These are phyloP conservation scores for Dasypogon diadema DNA, from an alignment of 2,888 invertebrate genomes.

Conservation along the genomic window DNA sequence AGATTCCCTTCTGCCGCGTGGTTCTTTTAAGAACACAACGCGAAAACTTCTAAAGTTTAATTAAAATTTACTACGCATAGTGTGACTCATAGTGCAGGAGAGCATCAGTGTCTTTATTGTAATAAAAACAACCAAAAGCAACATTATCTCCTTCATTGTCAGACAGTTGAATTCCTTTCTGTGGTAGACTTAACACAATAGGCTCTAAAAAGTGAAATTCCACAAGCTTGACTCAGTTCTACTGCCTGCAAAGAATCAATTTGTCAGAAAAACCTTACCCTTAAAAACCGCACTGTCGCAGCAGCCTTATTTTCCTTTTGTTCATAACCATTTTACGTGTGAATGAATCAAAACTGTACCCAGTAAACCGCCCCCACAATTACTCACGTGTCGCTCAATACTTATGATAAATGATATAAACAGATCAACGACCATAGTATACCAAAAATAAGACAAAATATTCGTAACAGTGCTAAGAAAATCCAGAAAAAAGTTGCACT, in stretches of 20 bases:
- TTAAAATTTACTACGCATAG: no score
- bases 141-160: not conserved
- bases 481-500: constrained; percentile 13
- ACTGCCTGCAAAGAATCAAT: not conserved
- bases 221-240: not conserved
- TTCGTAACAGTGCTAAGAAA: constrained; percentile 12
- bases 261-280: constrained; percentile 12
- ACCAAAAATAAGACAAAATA: constrained; percentile 16
- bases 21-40: no score
- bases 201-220: no score
- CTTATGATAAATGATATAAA: not conserved
- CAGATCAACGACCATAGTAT: constrained; percentile 37
- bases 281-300: constrained; percentile 6
- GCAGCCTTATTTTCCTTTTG: not conserved
- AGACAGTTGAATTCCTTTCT: no score
- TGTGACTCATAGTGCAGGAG: no score
- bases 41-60: no score
- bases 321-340: constrained; percentile 8
- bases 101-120: no score
- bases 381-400: not conserved
- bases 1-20: no score
- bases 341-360: constrained; percentile 5
- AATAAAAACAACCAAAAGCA: not conserved
- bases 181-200: not conserved
- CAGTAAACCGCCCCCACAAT: constrained; percentile 20